Percentiles rank a stretch among this genome's conserved stretches.
Conservation (phyloP, 2,797 vertebrate species). For the Pantherophis vulpinus region DNA sequence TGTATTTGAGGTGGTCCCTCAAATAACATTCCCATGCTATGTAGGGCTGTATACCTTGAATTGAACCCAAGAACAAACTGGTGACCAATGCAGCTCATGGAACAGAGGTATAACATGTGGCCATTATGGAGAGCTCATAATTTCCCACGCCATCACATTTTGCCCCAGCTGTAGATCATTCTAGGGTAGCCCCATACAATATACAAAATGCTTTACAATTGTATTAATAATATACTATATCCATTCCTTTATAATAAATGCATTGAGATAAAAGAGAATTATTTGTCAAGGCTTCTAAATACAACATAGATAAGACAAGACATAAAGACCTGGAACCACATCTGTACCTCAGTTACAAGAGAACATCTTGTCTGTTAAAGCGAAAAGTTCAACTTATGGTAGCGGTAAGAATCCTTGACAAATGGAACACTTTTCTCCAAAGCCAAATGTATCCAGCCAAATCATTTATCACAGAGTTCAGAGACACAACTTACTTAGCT, state of each 20-base stretch:
- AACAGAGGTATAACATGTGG: background rate
- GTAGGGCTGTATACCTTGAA: background rate
- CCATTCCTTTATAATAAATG: background rate
- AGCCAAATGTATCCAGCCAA: background rate
- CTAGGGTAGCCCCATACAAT: background rate
- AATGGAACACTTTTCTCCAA: background rate
- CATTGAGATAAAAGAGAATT: background rate
- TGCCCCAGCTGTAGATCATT: background rate
- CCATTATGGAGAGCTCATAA: background rate
- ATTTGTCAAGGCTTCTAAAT: background rate
- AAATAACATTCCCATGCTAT: background rate
- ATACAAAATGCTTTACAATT: background rate
- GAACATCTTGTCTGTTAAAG: slow-evolving; percentile 25
- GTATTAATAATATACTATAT: background rate
- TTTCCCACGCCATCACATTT: background rate
- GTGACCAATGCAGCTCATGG: background rate
- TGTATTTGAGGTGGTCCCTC: background rate
- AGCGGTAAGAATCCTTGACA: accelerated
- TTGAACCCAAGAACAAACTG: background rate
- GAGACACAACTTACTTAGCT: background rate
- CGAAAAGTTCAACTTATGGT: slow-evolving; percentile 45
- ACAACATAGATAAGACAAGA: background rate
- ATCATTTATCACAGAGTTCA: background rate
- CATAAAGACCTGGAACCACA: background rate
- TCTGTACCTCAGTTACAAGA: background rate